Evolutionary conservation across 2,113 vertebrate genomes (phyloP).

Genomic region (Xiphias gladius): DNA sequence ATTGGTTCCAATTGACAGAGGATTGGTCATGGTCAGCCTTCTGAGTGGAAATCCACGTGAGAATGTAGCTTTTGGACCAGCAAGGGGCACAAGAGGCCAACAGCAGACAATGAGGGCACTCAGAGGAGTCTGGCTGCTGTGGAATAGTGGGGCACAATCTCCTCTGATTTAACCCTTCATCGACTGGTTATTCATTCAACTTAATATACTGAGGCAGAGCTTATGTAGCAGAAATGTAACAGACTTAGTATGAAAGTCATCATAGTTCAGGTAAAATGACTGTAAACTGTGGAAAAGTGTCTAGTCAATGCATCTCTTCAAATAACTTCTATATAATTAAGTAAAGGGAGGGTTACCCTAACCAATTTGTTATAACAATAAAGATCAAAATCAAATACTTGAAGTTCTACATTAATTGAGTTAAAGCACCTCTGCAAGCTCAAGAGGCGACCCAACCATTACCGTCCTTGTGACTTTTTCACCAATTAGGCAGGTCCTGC

Average conservation of each 20-base stretch:
- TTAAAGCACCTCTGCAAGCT: conserved; percentile 39
- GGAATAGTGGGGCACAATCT: conserved; percentile 62
- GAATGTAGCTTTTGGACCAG: conserved; percentile 81
- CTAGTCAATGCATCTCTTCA: neutral
- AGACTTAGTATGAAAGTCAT: neutral
- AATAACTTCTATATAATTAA: neutral
- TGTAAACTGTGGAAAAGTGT: neutral
- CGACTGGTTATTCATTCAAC: conserved; percentile 43
- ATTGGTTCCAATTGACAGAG: conserved; percentile 84
- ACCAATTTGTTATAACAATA: conserved; percentile 14
- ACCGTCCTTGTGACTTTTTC: conserved; percentile 74
- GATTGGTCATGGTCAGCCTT: conserved; percentile 85
- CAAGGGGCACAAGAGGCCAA: conserved; percentile 79
- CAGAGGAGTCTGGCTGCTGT: conserved; percentile 78
- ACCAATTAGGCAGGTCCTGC: conserved; percentile 78
- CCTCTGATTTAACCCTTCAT: conserved; percentile 74
- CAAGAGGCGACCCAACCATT: conserved; percentile 47
- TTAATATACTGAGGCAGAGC: conserved; percentile 33
- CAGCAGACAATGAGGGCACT: conserved; percentile 79
- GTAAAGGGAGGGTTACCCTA: neutral
- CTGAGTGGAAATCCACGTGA: conserved; percentile 86
- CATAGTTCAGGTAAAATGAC: neutral
- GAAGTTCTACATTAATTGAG: conserved; percentile 37
- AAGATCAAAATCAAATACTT: conserved; percentile 20
- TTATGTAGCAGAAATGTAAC: conserved; percentile 8